Conservation (phyloP, 2,113 vertebrate species). For the Elachura formosa region DNA sequence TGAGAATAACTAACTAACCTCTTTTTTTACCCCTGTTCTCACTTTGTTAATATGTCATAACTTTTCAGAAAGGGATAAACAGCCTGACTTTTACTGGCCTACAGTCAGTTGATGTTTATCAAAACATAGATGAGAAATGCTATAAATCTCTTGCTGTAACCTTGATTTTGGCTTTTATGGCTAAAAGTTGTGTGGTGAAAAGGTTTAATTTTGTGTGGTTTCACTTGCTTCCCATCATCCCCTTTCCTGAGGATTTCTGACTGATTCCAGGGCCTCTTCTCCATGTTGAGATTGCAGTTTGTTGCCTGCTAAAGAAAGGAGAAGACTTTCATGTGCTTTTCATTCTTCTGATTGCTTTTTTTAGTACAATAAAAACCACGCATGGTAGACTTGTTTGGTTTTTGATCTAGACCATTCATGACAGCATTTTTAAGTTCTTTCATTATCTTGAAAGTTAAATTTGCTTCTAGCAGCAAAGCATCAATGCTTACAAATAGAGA, state of each 20-base stretch:
- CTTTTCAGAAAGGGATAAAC: slow-evolving; percentile 1
- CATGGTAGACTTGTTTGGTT: not conserved
- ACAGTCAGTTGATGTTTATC: not conserved
- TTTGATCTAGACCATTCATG: not conserved
- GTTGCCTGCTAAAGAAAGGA: not conserved
- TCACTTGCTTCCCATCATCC: not conserved
- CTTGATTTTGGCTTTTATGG: not conserved
- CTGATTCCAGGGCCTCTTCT: not conserved
- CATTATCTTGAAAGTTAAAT: not conserved
- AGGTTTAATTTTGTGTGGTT: not conserved
- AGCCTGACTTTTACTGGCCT: slow-evolving; percentile 6
- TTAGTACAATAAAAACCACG: not conserved
- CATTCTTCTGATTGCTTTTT: not conserved
- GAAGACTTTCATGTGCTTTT: not conserved
- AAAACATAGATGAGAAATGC: not conserved
- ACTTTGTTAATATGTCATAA: not conserved
- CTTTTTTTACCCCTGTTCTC: not conserved
- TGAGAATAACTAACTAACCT: not conserved
- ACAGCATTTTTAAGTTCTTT: not conserved
- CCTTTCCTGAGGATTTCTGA: not conserved
- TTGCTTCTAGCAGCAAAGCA: not conserved
- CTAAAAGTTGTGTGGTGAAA: not conserved
- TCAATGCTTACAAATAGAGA: not conserved
- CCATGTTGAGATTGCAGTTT: not conserved
- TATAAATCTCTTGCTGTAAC: slow-evolving; percentile 1